Evolutionary conservation across 2,888 invertebrate species (phyloP), one percentile per base, ranked within the genome.

Genomic region (Zootermopsis nevadensis): DNA sequence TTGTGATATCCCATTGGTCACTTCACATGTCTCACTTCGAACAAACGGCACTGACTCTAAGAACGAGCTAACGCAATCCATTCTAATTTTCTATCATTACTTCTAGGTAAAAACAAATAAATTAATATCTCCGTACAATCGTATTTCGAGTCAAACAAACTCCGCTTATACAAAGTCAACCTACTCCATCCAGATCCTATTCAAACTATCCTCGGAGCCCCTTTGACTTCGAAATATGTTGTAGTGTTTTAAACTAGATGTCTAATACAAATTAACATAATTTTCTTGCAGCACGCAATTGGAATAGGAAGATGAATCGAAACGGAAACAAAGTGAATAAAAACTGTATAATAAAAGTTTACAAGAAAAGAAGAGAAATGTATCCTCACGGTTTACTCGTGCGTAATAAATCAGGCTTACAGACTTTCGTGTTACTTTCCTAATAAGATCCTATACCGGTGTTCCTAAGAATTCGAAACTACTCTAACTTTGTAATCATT

Each of bases 391-490:
- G 1, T 48, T 15, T 15, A 66, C 27, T 69, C 69, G 69, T 69
- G 69, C 69, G 69, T 69, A 69, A 69, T 69, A 69, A 69, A 69
- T 69, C 69, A 33, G 69, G 69, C 69, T 69, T 69, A 69, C 19
- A 3, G 33, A 69, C 4, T 69, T 33, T 31, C 22, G 6, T 6
- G 33, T 69, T 19, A 69, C 1, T 2, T 30, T 69, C 22, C 33
- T 15, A 12, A n/a, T n/a, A 69, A 33, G 6, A 31, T 1, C 22
- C 15, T 69, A 7, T 22, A 33, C 69, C 12, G n/a, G 7, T 60
- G 7, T 15, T 15, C 19, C 48, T 19, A 38, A 38, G 38, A 38
- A 38, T 38, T 38, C 38, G 38, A 19, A 48, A 48, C 15, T 48
- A n/a, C 60, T n/a, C 60, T 60, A 27, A 27, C 33, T 31, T 33